phyloP scores from a whole-genome alignment of 2,113 vertebrate species.

The Hipposideros armiger region DNA sequence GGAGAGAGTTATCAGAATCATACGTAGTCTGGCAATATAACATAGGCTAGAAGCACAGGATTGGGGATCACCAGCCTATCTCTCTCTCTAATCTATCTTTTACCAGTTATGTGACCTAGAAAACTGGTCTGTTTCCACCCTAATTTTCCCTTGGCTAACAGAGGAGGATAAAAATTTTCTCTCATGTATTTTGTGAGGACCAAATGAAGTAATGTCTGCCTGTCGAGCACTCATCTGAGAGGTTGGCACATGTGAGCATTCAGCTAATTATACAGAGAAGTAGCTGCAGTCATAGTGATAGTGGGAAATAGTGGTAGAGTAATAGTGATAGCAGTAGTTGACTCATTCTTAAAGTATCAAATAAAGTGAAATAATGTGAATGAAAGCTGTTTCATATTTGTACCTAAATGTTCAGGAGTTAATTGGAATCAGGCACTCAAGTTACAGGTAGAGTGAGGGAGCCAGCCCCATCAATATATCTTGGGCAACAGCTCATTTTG shows the following conservation, averaged over 20 bases:
- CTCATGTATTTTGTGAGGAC: not conserved
- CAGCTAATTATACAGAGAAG: not conserved
- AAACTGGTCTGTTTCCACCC: not conserved
- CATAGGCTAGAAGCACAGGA: not conserved
- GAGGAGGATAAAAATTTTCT: not conserved
- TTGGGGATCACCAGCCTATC: not conserved
- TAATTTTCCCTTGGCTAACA: not conserved
- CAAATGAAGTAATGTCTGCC: too few species aligned
- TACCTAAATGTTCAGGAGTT: not conserved
- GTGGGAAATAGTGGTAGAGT: rapidly evolving
- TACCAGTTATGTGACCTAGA: not conserved
- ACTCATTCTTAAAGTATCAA: not conserved
- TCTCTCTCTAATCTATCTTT: not conserved
- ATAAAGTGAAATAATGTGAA: not conserved
- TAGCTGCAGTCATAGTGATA: not conserved
- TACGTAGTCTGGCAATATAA: not conserved
- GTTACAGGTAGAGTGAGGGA: not conserved
- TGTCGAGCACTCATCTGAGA: not conserved
- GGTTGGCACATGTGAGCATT: too few species aligned
- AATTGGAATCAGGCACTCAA: not conserved
- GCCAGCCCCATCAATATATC: rapidly evolving
- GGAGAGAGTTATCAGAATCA: not conserved
- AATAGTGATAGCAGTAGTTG: rapidly evolving
- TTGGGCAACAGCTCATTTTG: not conserved
- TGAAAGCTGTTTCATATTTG: not conserved